Base-by-base conservation (phyloP, 35 echinoderm and acorn worm genomes). In the Lytechinus variegatus region DNA sequence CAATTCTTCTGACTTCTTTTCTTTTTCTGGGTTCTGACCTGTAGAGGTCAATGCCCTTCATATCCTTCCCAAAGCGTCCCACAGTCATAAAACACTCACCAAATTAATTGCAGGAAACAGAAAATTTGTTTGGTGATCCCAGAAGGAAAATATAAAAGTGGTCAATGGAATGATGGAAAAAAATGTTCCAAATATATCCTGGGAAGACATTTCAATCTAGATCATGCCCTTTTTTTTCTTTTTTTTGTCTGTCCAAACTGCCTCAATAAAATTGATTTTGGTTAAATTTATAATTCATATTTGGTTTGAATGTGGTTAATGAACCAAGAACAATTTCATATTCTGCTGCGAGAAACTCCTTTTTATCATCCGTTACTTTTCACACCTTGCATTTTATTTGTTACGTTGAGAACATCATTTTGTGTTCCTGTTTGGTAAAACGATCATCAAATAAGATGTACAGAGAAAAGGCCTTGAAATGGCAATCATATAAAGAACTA, bases 61-160 rank as follows among this genome's bases (percentile, higher is more conserved):
- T n/a, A 3, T 58, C 66, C 7, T 79, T 72, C 3, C 12, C 21
- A 8, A 79, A n/a, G n/a, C 21, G 57, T 79, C 66, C 66, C 66
- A 79, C 66, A 79, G 66, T 79, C 66, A n/a, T 79, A 79, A n/a
- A 79, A 79, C 66, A 79, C 66, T 79, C 66, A 79, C 66, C 66
- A 79, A 79, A 79, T 79, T 79, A 79, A 79, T 79, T 79, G 66
- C 66, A 79, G 66, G 66, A 79, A 79, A 79, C 66, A 79, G 66
- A 79, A 79, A 79, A 79, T 79, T 79, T 79, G 66, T 79, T 79
- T 79, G 66, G 16, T 24, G 66, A 79, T 79, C 66, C 66, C 66
- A 79, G 21, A 71, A 79, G 66, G 66, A 79, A 24, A 79, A n/a
- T 79, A 79, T 79, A 79, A 79, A 79, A 19, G n/a, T 24, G 6